These are phyloP conservation scores for Charanyca ferruginea DNA, from an alignment of 2,888 invertebrate genomes.

Conservation along the genomic window DNA sequence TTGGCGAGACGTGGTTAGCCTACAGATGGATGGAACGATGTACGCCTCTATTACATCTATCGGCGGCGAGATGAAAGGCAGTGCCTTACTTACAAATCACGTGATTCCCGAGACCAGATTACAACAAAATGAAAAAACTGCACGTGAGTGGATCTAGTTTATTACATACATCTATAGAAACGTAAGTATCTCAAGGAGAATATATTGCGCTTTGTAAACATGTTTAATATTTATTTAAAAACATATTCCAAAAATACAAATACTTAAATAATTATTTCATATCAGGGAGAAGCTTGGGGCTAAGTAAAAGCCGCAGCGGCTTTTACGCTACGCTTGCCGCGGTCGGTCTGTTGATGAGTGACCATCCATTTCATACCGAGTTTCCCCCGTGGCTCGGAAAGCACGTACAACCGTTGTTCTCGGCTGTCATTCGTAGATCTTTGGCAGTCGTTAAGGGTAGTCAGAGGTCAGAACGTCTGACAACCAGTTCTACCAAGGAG, in stretches of 20 bases:
- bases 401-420: too few species aligned
- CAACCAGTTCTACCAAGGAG: too few species aligned
- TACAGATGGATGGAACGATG: constrained; percentile 69
- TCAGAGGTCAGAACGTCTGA: too few species aligned
- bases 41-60: constrained; percentile 67
- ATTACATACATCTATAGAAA: constrained; percentile 7
- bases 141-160: constrained; percentile 46
- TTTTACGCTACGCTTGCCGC: too few species aligned
- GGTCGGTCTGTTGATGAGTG: too few species aligned
- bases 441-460: too few species aligned
- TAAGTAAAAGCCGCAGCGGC: too few species aligned
- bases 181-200: not conserved
- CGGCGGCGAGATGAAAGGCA: constrained; percentile 70
- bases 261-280: not conserved
- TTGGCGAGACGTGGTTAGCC: constrained; percentile 78
- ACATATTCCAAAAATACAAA: not conserved
- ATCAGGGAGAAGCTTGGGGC: too few species aligned
- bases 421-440: too few species aligned
- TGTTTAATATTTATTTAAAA: constrained; percentile 22
- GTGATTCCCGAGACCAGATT: constrained; percentile 57
- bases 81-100: constrained; percentile 60
- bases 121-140: constrained; percentile 58
- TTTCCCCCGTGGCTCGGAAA: too few species aligned
- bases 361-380: too few species aligned
- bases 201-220: constrained; percentile 31